Evolutionary conservation across 2,797 vertebrate species (phyloP).

Genomic region (Sebastiscus tertius): DNA sequence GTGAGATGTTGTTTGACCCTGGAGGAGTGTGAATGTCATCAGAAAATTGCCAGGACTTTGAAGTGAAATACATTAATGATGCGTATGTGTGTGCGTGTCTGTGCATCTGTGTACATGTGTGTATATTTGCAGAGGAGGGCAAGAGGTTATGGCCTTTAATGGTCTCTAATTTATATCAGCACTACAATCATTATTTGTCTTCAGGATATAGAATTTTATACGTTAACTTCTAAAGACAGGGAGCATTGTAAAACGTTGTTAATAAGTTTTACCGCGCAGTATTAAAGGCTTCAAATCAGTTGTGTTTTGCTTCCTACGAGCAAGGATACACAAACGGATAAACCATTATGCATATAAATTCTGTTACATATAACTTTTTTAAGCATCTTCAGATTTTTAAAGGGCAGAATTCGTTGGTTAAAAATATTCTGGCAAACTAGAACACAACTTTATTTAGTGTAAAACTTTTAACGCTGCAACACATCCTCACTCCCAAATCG

Average conservation of each 20-base stretch:
- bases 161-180: constrained; percentile 89
- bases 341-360: background rate
- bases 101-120: constrained; percentile 1
- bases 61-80: constrained; percentile 88
- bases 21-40: constrained; percentile 99
- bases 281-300: constrained; percentile 46
- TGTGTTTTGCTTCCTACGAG: constrained; percentile 41
- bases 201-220: constrained; percentile 74
- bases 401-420: too few relatives aligned
- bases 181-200: constrained; percentile 84
- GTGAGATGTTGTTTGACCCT: constrained; percentile 99
- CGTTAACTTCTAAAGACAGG: background rate
- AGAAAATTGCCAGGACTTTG: constrained; percentile 97
- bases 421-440: background rate
- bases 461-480: too few relatives aligned
- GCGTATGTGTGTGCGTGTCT: background rate
- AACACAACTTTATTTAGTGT: background rate
- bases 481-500: too few relatives aligned
- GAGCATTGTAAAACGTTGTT: constrained; percentile 37
- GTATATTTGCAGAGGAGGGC: constrained; percentile 7
- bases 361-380: too few relatives aligned
- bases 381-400: background rate
- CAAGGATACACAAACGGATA: background rate
- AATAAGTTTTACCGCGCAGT: constrained; percentile 33
- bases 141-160: constrained; percentile 77